Conservation (phyloP, 92 coral and sea anemone species). For the Scolanthus callimorphus region DNA sequence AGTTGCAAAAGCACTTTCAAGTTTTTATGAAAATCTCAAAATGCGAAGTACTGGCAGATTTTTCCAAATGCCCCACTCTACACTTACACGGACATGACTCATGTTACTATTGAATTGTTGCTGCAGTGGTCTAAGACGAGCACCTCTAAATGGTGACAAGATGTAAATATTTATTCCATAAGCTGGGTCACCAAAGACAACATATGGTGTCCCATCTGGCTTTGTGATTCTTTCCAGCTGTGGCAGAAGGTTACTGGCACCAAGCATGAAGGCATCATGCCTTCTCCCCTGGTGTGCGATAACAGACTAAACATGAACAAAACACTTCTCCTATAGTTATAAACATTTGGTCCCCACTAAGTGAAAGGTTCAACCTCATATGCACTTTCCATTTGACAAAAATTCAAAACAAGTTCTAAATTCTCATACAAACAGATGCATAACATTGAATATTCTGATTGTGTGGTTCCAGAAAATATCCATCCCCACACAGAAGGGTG, state of each 20-base stretch:
- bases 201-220: slow-evolving; percentile 52
- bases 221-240: slow-evolving; percentile 11
- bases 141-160: slow-evolving; percentile 51
- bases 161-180: slow-evolving; percentile 46
- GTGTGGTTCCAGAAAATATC: too few species aligned
- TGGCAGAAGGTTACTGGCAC: slow-evolving; percentile 31
- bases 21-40: too few species aligned
- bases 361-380: too few species aligned
- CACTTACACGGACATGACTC: slow-evolving; percentile 38
- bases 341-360: too few species aligned
- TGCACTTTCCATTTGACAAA: too few species aligned
- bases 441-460: too few species aligned
- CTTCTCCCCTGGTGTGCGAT: slow-evolving; percentile 57
- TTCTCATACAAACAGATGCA: too few species aligned
- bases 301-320: neutral
- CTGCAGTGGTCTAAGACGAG: slow-evolving; percentile 15
- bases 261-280: slow-evolving; percentile 57
- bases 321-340: too few species aligned
- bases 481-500: too few species aligned
- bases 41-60: slow-evolving; percentile 21
- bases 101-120: slow-evolving; percentile 38
- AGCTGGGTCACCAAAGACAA: slow-evolving; percentile 30
- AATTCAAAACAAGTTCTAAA: too few species aligned
- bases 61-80: slow-evolving; percentile 61
- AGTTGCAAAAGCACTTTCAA: slow-evolving; percentile 30